Base-by-base conservation (phyloP, 2,113 vertebrate species). In the Silurus glanis region DNA sequence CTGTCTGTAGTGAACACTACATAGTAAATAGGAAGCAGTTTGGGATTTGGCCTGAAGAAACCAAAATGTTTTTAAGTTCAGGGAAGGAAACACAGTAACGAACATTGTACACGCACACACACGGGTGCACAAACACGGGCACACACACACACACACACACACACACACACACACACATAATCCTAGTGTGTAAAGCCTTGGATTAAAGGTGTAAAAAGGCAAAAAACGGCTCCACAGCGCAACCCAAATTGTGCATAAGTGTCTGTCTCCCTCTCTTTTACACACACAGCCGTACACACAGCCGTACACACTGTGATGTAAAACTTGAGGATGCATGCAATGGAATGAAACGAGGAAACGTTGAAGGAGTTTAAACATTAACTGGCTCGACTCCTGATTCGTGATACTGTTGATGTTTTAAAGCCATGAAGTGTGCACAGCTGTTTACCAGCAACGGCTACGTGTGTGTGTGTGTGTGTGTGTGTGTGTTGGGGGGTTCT, bases 81-180 rank as follows among this genome's bases (percentile, higher is more conserved):
- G 61, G 55, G 55, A 56, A 5, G 55, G 55, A 10, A 56, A 19
- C 58, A 61, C 64, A 64, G 21, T 28, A 13, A 66, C 64, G 12
- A 25, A 25, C 64, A 25, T 62, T 1, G 5, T 53, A 49, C 83
- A 61, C 62, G 83, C 83, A 67, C 86, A 85, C 69, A 64, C 75
- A 88, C 2, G 37, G 37, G 5, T 51, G 28, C 83, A 61, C 62
- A 85, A 79, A 67, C 86, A 85, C 69, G 55, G 23, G 83, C 79
- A 88, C 61, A 72, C 67, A 74, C 83, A 74, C 75, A 78, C 49
- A 55, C 75, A 78, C 75, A 78, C 55, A 80, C 78, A 80, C 78
- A 80, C 56, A 74, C 45, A 17, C 25, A 7, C 51, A 51, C 47
- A 67, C 37, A 25, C 28, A 0, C 23, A 17, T 81, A 87, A 85